Evolutionary conservation across 2,113 vertebrate genomes (phyloP).

Genomic region (Cryptomyrus ogoouensis): DNA sequence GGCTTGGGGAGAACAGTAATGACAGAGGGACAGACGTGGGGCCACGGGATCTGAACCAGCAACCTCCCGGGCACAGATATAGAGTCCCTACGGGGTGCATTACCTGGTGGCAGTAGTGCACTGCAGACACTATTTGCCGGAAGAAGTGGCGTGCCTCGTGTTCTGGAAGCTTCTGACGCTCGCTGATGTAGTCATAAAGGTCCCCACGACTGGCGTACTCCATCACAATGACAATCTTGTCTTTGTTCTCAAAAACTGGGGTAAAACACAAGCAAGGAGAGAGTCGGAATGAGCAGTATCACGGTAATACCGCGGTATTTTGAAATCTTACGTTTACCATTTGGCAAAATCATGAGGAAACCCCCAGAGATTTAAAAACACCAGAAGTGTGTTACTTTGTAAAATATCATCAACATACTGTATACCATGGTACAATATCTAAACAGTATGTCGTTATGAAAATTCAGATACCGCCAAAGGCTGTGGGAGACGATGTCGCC

Average conservation of each 20-base stretch:
- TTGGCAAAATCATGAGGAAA: background rate
- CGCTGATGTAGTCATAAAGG: conserved; percentile 88
- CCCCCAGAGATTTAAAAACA: background rate
- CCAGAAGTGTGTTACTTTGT: background rate
- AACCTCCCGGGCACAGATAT: background rate
- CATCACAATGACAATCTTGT: conserved; percentile 97
- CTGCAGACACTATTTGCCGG: conserved; percentile 86
- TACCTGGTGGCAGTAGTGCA: conserved; percentile 91
- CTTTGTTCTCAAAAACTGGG: conserved; percentile 92
- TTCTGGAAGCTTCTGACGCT: conserved; percentile 71
- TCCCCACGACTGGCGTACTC: conserved; percentile 89
- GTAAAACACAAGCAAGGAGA: conserved; percentile 22
- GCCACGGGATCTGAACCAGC: background rate
- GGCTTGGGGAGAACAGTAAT: background rate
- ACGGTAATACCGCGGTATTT: background rate
- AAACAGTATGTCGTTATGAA: background rate
- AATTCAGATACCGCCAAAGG: background rate
- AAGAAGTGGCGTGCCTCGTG: conserved; percentile 82
- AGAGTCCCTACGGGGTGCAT: background rate
- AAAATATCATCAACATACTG: background rate
- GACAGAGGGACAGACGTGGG: background rate
- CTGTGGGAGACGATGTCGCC: background rate
- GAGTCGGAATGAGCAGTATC: background rate
- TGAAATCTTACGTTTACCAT: background rate
- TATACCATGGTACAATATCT: background rate